Evolutionary conservation across 2,797 vertebrate genomes (phyloP).

Genomic region (Falco peregrinus): DNA sequence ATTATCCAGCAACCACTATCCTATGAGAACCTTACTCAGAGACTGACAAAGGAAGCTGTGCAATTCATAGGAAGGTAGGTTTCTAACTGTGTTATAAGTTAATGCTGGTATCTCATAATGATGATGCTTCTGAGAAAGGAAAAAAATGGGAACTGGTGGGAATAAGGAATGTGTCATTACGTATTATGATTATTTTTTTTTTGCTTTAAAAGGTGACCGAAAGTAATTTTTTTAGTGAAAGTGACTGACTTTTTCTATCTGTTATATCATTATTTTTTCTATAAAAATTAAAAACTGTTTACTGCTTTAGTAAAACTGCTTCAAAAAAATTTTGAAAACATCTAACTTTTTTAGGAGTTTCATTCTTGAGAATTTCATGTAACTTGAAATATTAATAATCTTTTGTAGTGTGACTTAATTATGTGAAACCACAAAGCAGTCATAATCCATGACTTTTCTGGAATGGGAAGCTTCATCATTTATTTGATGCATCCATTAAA

Average conservation of each 20-base stretch:
- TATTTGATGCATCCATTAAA: not conserved
- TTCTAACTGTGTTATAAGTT: not conserved
- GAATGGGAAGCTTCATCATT: not conserved
- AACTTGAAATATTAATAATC: not conserved
- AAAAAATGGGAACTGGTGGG: not conserved
- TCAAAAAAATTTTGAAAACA: not conserved
- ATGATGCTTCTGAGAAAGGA: not conserved
- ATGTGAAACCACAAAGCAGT: not conserved
- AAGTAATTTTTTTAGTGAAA: not conserved
- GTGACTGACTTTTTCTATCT: not conserved
- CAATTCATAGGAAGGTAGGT: slow-evolving; percentile 83
- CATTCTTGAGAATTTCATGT: not conserved
- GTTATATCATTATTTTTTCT: not conserved
- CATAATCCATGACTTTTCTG: not conserved
- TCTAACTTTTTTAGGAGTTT: not conserved
- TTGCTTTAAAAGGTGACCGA: not conserved
- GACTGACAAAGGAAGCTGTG: slow-evolving; percentile 81
- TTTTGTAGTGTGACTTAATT: not conserved
- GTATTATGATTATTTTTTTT: not conserved
- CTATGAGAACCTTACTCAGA: slow-evolving; percentile 84
- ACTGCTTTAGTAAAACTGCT: not conserved
- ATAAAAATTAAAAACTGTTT: not conserved
- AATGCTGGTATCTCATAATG: not conserved
- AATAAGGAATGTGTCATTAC: not conserved
- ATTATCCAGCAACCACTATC: slow-evolving; percentile 85